Base-by-base conservation (phyloP, 92 coral and sea anemone species). In the Palythoa heliodiscus region DNA sequence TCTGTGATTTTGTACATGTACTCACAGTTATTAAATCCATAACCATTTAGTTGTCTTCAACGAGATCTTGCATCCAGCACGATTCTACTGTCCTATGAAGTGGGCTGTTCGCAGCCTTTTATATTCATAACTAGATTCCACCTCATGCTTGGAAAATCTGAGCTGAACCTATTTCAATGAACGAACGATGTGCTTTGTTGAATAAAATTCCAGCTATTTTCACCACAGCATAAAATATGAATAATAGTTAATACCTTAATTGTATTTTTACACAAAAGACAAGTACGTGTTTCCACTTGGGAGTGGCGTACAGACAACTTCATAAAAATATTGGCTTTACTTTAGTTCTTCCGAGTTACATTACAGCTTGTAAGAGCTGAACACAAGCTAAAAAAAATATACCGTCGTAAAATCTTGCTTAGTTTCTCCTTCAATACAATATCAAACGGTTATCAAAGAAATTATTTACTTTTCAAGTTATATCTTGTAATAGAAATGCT, bases 71-170 rank as follows among this genome's bases (percentile, higher is more conserved):
- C 50, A 38, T 6, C 20, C 22, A 29, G 35, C 35, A 14, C 12
- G 5, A 55, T 0, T 47, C 14, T 47, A 3, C 67, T 20, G 24
- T 10, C 69, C 25, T 24, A 22, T 76, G 52, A 76, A 76, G 37
- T 14, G 24, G 52, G 20, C 16, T 1, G 38, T 57, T 77, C 19
- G 40, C 16, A n/a, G 4, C 22, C 11, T 24, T 24, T 20, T 35
- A 37, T 77, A 29, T 77, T 77, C n/a, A 77, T 77, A 77, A 17
- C 82, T 50, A 77, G 29, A 50, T 75, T 19, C 15, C 11, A 74
- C 61, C 78, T 48, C 58, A 74, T n/a, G 23, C 57, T 52, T 75
- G 12, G 64, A 52, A 29, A 75, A 75, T 52, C 25, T 23, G n/a
- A 52, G 0, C 10, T 52, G 60, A 52, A 75, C 58, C 24, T 11